A percentile compares a stretch with the other conserved stretches of the same genome.
phyloP scores from a whole-genome alignment of 2,797 vertebrate genomes.

The Urocyon cinereoargenteus region DNA sequence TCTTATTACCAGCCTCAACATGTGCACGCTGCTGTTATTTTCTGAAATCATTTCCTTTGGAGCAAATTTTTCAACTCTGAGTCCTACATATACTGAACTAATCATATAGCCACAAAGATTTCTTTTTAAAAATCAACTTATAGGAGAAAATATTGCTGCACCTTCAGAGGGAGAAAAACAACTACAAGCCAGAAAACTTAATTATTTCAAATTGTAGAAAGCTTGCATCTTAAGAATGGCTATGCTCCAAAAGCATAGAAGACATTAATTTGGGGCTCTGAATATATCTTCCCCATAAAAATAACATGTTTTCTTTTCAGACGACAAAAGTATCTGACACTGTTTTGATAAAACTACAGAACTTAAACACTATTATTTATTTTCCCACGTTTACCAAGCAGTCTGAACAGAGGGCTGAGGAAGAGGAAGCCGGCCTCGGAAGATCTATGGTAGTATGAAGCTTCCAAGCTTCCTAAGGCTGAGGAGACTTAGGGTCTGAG shows the following conservation, averaged over 20 bases:
- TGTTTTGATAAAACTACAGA: background rate
- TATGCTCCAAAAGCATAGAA: background rate
- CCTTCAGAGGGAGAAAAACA: background rate
- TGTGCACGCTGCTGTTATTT: background rate
- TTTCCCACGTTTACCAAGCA: background rate
- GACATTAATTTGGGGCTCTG: background rate
- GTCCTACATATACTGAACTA: background rate
- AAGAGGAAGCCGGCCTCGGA: background rate
- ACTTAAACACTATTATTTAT: background rate
- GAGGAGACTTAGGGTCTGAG: background rate
- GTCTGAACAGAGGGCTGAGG: background rate
- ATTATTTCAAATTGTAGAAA: conserved; percentile 27
- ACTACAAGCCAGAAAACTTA: background rate
- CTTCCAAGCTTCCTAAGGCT: no score
- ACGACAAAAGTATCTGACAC: background rate
- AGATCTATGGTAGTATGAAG: background rate
- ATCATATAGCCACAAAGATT: background rate
- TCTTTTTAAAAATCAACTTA: background rate
- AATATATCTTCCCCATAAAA: background rate
- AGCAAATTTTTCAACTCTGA: background rate
- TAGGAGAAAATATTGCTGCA: conserved; percentile 19
- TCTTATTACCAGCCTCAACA: background rate
- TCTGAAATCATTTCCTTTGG: background rate
- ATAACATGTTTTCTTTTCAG: background rate
- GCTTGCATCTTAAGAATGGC: background rate